Evolutionary conservation across 2,113 vertebrate genomes (phyloP).

Genomic region (Centropristis striata): DNA sequence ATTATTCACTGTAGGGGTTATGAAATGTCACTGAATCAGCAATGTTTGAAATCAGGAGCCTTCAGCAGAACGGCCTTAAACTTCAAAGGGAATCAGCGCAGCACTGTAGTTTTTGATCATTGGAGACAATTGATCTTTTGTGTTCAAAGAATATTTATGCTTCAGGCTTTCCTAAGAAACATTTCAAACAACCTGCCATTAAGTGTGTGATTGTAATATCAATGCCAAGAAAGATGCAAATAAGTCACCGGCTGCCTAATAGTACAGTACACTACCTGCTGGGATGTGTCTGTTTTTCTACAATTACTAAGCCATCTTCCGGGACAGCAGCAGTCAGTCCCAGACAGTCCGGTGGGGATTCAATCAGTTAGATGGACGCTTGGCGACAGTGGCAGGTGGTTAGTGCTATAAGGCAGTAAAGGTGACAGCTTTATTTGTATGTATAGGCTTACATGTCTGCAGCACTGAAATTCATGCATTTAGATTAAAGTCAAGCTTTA

Average conservation of each 20-base stretch:
- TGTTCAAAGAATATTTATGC: constrained; percentile 77
- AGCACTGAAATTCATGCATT: background rate
- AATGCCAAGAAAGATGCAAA: constrained; percentile 59
- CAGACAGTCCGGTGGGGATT: background rate
- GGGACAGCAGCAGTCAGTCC: background rate
- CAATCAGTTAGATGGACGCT: constrained; percentile 7
- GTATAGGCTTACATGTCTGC: constrained; percentile 5
- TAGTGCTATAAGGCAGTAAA: background rate
- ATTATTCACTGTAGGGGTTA: constrained; percentile 55
- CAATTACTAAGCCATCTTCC: constrained; percentile 19
- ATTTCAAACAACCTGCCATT: constrained; percentile 58
- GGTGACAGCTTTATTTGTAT: constrained; percentile 11
- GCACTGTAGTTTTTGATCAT: constrained; percentile 78
- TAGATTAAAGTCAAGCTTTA: background rate
- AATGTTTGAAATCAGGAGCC: constrained; percentile 70
- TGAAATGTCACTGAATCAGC: constrained; percentile 77
- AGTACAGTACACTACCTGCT: constrained; percentile 21
- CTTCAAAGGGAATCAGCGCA: constrained; percentile 75
- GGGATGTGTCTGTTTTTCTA: constrained; percentile 30
- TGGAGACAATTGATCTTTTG: constrained; percentile 79
- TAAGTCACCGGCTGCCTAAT: constrained; percentile 7
- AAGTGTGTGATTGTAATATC: constrained; percentile 73
- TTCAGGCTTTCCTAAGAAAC: constrained; percentile 70
- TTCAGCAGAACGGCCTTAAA: constrained; percentile 52
- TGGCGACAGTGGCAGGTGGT: background rate